Evolutionary conservation across 2,797 vertebrate species (phyloP), one percentile per base, ranked within the genome.

Genomic region (Pseudochaenichthys georgianus): DNA sequence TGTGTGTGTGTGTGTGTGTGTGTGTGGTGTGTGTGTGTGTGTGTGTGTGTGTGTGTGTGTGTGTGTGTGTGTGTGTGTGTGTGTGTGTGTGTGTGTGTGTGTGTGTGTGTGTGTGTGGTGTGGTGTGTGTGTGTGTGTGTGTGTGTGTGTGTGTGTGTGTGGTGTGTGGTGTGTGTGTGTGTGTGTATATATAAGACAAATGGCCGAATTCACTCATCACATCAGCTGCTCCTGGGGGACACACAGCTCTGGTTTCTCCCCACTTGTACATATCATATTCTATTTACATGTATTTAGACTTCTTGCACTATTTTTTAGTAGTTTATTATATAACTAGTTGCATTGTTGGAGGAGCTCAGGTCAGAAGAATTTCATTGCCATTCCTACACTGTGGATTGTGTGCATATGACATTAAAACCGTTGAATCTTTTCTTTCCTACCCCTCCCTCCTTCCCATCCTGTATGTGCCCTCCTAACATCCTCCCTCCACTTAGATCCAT

Each of bases 121-220:
- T n/a, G n/a, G n/a, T n/a, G 80, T 46, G 71, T 62, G 70, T 63
- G 73, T 70, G 48, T 69, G 21, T 75, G 70, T 75, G 61, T 73
- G 64, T 76, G 76, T 77, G 83, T 34, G 34, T 34, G 34, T 34
- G 34, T 28, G 28, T 28, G 28, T 28, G 28, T 28, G 28, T 55
- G 54, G 73, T 84, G 86, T 75, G 73, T 15, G 83, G 76, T 72
- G 81, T 90, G 91, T 87, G 78, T 66, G 68, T 84, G 80, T 81
- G 90, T 81, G 59, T 73, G 71, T 66, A 69, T 80, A 64, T 81
- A 17, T 78, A 81, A 91, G 93, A 93, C 93, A 95, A 95, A 95
- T 93, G 93, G 93, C 74, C 61, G 88, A 93, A 95, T 92, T 94
- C 93, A 93, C 93, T 94, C 94, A 95, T 90, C 93, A 87, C 92